Percentiles rank a stretch among this genome's conserved stretches.
Conservation (phyloP, 2,113 vertebrate species). For the Labeo rohita region DNA sequence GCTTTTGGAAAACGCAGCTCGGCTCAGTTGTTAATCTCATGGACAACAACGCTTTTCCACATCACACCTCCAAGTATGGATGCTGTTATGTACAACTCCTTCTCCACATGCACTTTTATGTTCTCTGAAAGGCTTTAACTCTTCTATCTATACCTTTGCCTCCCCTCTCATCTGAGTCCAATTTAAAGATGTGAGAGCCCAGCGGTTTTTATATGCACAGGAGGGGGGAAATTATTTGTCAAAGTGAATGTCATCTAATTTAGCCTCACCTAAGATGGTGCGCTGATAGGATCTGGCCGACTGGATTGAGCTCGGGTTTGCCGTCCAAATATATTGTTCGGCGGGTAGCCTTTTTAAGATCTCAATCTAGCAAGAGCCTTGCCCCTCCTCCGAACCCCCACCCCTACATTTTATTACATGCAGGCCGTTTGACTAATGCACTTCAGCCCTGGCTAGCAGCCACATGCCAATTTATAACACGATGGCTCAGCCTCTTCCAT, state of each 20-base stretch:
- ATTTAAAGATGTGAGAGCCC: slow-evolving; percentile 57
- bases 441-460: slow-evolving; percentile 74
- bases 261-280: slow-evolving; percentile 66
- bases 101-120: slow-evolving; percentile 36
- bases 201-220: slow-evolving; percentile 61
- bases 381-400: neutral
- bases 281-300: slow-evolving; percentile 70
- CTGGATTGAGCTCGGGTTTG: slow-evolving; percentile 62
- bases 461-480: slow-evolving; percentile 78
- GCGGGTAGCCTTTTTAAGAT: slow-evolving; percentile 73
- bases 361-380: slow-evolving; percentile 74
- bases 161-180: slow-evolving; percentile 49
- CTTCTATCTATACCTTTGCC: slow-evolving; percentile 42
- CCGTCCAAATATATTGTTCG: slow-evolving; percentile 71
- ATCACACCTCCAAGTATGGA: slow-evolving; percentile 37
- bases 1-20: too few relatives aligned
- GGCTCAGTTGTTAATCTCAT: slow-evolving; percentile 49
- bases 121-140: slow-evolving; percentile 42
- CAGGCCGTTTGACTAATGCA: slow-evolving; percentile 78
- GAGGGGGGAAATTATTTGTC: slow-evolving; percentile 73
- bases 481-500: slow-evolving; percentile 64
- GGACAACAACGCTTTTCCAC: slow-evolving; percentile 6
- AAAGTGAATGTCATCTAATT: slow-evolving; percentile 80
- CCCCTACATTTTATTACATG: slow-evolving; percentile 74
- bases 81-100: slow-evolving; percentile 11